Base-by-base conservation (phyloP, 2,113 vertebrate species). In the Burhinus bistriatus region DNA sequence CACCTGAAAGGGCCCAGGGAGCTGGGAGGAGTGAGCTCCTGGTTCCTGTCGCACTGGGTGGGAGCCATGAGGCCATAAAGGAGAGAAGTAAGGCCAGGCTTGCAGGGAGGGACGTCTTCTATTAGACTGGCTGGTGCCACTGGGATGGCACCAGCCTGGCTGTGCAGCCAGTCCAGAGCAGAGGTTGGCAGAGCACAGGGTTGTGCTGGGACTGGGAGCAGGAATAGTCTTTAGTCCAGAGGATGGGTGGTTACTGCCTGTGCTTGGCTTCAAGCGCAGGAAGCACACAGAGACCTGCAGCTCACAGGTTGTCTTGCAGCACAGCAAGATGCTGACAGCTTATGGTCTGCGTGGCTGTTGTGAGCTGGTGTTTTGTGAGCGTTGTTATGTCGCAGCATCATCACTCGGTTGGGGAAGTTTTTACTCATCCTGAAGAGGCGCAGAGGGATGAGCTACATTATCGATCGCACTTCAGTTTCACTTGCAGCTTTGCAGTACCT, bases 381-480 rank as follows among this genome's bases (percentile, higher is more conserved):
- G 1, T 5, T 20, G 13, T 26, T 9, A 10, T 7, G 7, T n/a
- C 2, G 2, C 70, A 34, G 34, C 70, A 11, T 8, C 34, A 11
- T 17, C 27, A 14, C 64, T 30, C 5, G 5, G 21, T 42, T 6
- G 45, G 38, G 25, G 45, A 59, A 34, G 26, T 36, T 62, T 12
- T 49, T 40, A 40, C 22, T 77, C 25, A 23, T 36, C 42, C 54
- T 45, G 55, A 34, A 78, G 75, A 12, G 26, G 26, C 47, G 36
- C 25, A 34, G 55, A 45, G 19, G 47, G 57, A 47, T 49, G 23
- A 86, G n/a, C 36, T 32, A 17, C 14, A 2, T 22, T 40, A 34
- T 18, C 4, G 5, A 32, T 20, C 40, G 5, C 55, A 8, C 29
- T 27, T 32, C n/a, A 5, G 59, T 55, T 38, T 64, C 59, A 19